phyloP scores from a whole-genome alignment of 2,797 vertebrate genomes.

The Neosilurus mollespiculum region DNA sequence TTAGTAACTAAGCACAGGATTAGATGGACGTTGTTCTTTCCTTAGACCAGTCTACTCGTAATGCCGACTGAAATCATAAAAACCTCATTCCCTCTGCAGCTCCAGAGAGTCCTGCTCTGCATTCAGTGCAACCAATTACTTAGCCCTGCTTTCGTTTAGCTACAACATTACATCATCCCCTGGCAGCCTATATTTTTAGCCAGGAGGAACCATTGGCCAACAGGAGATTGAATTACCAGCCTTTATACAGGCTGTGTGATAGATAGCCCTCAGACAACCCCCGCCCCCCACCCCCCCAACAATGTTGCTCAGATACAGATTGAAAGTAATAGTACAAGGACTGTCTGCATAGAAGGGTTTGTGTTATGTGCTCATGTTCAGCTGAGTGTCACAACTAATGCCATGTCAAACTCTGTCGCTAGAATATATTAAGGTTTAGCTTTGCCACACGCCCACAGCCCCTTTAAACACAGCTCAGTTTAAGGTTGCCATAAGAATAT shows the following conservation, averaged over 20 bases:
- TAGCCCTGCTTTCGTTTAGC: slow-evolving; percentile 64
- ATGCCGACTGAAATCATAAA: slow-evolving; percentile 40
- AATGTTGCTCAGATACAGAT: slow-evolving; percentile 20
- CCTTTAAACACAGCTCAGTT: background rate
- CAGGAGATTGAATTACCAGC: slow-evolving; percentile 75
- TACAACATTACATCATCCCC: slow-evolving; percentile 76
- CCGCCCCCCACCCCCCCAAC: slow-evolving; percentile 9
- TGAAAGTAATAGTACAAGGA: slow-evolving; percentile 44
- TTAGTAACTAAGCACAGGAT: slow-evolving; percentile 55
- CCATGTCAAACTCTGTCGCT: background rate
- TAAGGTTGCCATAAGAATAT: background rate
- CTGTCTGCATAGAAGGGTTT: slow-evolving; percentile 18
- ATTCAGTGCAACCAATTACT: slow-evolving; percentile 75
- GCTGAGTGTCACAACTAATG: slow-evolving; percentile 1
- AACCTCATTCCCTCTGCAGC: slow-evolving; percentile 36
- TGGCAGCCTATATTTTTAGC: slow-evolving; percentile 77
- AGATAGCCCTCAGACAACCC: slow-evolving; percentile 50
- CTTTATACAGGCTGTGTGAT: slow-evolving; percentile 65
- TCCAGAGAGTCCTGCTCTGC: slow-evolving; percentile 21
- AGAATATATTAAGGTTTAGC: background rate
- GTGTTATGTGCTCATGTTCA: slow-evolving; percentile 34
- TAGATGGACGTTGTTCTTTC: slow-evolving; percentile 57
- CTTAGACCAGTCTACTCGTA: background rate
- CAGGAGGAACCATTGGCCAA: slow-evolving; percentile 66
- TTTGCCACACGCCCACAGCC: background rate